phyloP scores from a whole-genome alignment of 2,888 invertebrate genomes.

The Hypercompe scribonia region DNA sequence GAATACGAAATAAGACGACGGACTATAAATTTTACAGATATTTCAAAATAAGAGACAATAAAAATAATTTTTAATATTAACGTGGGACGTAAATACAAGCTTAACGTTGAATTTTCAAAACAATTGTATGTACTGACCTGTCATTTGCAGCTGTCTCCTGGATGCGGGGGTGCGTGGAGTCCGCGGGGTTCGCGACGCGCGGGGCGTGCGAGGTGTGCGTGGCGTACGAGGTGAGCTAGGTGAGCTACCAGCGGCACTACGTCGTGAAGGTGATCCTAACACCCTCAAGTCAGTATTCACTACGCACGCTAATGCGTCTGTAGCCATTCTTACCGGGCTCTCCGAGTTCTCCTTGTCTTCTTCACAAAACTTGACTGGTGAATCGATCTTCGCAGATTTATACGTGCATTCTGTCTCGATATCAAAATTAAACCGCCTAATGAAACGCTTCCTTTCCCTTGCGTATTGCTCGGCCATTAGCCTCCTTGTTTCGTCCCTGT shows the following conservation, averaged over 20 bases:
- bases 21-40: slow-evolving; percentile 34
- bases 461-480: slow-evolving; percentile 87
- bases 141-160: slow-evolving; percentile 84
- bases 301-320: slow-evolving; percentile 77
- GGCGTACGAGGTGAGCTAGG: slow-evolving; percentile 75
- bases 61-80: slow-evolving; percentile 38
- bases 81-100: slow-evolving; percentile 1
- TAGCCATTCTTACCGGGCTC: slow-evolving; percentile 72
- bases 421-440: slow-evolving; percentile 87
- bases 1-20: slow-evolving; percentile 55
- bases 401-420: slow-evolving; percentile 80
- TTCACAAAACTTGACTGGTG: slow-evolving; percentile 79
- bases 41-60: slow-evolving; percentile 35
- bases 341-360: slow-evolving; percentile 74
- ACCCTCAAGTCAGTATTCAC: slow-evolving; percentile 77
- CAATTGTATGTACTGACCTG: slow-evolving; percentile 70
- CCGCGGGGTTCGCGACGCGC: slow-evolving; percentile 79
- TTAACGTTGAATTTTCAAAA: slow-evolving; percentile 23
- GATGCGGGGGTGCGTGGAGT: slow-evolving; percentile 82
- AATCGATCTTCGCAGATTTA: slow-evolving; percentile 75
- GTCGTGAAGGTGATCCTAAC: slow-evolving; percentile 77
- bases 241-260: slow-evolving; percentile 65
- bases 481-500: slow-evolving; percentile 86
- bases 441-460: slow-evolving; percentile 86
- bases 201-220: slow-evolving; percentile 77